Conservation (phyloP, 2,888 invertebrate genomes). For the Stenchaetothrips biformis region DNA sequence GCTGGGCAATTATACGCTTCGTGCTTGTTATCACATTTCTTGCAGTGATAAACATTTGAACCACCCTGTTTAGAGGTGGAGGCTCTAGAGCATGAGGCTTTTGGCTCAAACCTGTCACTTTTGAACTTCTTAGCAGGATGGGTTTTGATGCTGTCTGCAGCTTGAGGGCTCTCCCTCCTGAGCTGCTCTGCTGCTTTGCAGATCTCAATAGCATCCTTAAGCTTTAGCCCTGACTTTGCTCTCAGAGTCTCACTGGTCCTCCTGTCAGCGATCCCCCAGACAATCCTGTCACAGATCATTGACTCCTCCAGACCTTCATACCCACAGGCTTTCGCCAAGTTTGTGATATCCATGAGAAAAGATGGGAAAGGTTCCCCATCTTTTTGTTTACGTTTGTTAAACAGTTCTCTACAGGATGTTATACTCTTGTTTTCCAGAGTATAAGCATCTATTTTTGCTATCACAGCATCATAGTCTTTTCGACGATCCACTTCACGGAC, state of each 20-base stretch:
- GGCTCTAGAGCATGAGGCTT: no score
- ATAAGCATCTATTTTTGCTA: background rate
- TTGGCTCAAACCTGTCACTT: background rate
- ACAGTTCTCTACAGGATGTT: background rate
- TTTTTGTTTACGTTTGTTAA: background rate
- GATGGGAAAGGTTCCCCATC: background rate
- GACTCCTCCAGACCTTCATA: background rate
- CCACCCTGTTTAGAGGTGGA: background rate
- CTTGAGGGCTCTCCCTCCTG: background rate
- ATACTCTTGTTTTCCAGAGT: background rate
- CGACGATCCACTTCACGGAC: background rate
- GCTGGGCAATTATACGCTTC: background rate
- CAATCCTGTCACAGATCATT: background rate
- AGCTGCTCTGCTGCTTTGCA: background rate
- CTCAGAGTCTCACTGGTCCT: background rate
- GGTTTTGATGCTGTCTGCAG: background rate
- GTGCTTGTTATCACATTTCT: background rate
- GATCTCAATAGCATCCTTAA: background rate
- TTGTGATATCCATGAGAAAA: background rate
- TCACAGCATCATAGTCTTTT: background rate
- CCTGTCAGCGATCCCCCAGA: background rate
- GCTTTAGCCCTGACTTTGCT: background rate
- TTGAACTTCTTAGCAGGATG: background rate
- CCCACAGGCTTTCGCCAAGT: background rate
- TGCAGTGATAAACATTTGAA: background rate